Evolutionary conservation across 2,113 vertebrate species (phyloP).

Genomic region (Paramisgurnus dabryanus): DNA sequence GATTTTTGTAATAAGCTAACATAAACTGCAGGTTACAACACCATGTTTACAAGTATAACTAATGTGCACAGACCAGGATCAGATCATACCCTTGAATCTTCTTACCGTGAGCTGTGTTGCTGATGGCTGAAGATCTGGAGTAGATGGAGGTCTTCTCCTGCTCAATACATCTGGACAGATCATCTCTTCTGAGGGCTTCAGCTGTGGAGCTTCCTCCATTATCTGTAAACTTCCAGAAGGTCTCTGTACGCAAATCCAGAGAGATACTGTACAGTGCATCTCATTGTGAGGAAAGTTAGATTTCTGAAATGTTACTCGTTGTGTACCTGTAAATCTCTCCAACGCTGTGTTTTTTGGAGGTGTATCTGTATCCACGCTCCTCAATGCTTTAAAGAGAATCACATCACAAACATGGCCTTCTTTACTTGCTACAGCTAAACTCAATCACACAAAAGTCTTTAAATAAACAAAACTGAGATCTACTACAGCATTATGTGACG

Average conservation of each 20-base stretch:
- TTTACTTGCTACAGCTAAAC: no score
- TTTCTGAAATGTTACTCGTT: no score
- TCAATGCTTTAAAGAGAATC: conserved; percentile 33
- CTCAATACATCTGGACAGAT: conserved; percentile 6
- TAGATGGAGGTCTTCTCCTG: background rate
- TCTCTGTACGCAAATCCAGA: conserved; percentile 29
- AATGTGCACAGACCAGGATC: no score
- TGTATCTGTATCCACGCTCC: conserved; percentile 27
- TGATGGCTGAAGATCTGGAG: background rate
- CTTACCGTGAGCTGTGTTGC: conserved; percentile 33
- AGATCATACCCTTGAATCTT: background rate
- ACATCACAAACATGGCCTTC: background rate
- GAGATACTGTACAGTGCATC: background rate
- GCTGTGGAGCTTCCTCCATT: background rate
- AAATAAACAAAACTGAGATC: no score
- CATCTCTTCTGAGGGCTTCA: conserved; percentile 30
- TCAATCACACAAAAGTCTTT: background rate
- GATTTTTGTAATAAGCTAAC: no score
- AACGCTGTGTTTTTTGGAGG: conserved; percentile 16
- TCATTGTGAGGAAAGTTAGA: background rate
- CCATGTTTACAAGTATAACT: no score
- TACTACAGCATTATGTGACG: background rate
- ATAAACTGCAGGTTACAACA: no score
- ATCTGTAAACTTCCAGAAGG: conserved; percentile 49
- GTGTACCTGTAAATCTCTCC: conserved; percentile 53